These are phyloP conservation scores for Anseranas semipalmata DNA, from an alignment of 2,113 vertebrate species.

Conservation along the genomic window DNA sequence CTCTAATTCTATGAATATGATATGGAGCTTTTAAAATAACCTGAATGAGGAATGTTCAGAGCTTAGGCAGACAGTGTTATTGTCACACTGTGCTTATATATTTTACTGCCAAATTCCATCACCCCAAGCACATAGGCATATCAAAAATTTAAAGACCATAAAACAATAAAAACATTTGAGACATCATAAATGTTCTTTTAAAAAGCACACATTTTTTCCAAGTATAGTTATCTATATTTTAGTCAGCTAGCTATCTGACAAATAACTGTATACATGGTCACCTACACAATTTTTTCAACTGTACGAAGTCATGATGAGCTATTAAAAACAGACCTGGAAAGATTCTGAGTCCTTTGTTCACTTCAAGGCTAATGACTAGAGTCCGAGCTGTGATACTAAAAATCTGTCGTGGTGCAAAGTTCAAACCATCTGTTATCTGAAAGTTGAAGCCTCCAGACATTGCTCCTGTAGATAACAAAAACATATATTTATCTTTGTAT, in stretches of 20 bases:
- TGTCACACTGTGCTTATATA: neutral
- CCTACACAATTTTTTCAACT: neutral
- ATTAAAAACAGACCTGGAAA: conserved; percentile 86
- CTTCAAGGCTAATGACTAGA: conserved; percentile 82
- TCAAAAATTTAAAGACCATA: neutral
- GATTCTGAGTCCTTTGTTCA: conserved; percentile 81
- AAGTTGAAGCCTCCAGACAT: conserved; percentile 91
- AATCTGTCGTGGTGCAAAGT: conserved; percentile 86
- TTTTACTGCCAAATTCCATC: neutral
- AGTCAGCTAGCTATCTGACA: neutral
- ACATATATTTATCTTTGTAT: neutral
- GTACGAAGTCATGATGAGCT: neutral
- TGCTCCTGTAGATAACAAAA: conserved; percentile 78
- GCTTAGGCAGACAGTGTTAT: neutral
- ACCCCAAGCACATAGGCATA: rapidly evolving
- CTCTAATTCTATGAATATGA: neutral
- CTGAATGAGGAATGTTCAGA: neutral
- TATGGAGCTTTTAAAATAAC: neutral
- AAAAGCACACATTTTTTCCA: neutral
- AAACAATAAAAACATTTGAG: neutral
- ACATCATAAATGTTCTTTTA: neutral
- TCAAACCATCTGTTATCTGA: conserved; percentile 91
- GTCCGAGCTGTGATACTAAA: conserved; percentile 86
- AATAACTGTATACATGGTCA: neutral
- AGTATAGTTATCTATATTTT: neutral